phyloP scores from a whole-genome alignment of 2,888 invertebrate species.

The Dendrolimus houi region DNA sequence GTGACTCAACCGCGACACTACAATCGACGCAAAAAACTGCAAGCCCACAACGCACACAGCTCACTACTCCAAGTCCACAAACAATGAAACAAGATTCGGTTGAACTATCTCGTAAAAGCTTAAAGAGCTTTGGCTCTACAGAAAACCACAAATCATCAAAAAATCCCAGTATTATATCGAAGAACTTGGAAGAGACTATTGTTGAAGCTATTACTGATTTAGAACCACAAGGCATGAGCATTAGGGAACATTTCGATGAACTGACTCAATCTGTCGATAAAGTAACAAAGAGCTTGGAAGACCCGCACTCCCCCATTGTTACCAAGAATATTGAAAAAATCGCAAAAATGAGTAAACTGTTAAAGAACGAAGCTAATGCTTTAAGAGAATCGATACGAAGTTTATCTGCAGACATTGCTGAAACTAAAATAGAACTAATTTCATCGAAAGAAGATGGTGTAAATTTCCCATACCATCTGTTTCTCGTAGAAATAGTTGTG shows the following conservation, averaged over 20 bases:
- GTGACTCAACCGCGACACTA: background rate
- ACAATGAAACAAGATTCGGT: background rate
- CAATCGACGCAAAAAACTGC: slow-evolving; percentile 3
- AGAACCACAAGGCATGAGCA: slow-evolving; percentile 30
- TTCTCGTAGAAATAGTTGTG: slow-evolving; percentile 59
- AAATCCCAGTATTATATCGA: slow-evolving; percentile 17
- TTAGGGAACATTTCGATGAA: slow-evolving; percentile 37
- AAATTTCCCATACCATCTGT: slow-evolving; percentile 61
- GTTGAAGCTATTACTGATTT: slow-evolving; percentile 24
- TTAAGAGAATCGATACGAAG: slow-evolving; percentile 52
- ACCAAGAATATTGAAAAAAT: slow-evolving; percentile 54
- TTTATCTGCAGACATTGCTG: slow-evolving; percentile 46
- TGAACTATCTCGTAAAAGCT: slow-evolving; percentile 5
- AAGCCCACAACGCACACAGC: slow-evolving; percentile 1
- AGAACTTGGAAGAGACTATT: slow-evolving; percentile 16
- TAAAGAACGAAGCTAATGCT: slow-evolving; percentile 59
- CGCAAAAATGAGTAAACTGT: slow-evolving; percentile 51
- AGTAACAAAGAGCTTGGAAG: slow-evolving; percentile 26
- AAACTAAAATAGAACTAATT: slow-evolving; percentile 42
- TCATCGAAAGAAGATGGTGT: slow-evolving; percentile 31
- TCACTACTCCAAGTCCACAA: background rate
- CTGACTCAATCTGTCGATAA: slow-evolving; percentile 34
- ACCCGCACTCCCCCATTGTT: slow-evolving; percentile 24
- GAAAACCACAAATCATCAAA: slow-evolving; percentile 8
- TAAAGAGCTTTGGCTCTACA: slow-evolving; percentile 2